Conservation (phyloP, 2,113 vertebrate species). For the Pterocles gutturalis region DNA sequence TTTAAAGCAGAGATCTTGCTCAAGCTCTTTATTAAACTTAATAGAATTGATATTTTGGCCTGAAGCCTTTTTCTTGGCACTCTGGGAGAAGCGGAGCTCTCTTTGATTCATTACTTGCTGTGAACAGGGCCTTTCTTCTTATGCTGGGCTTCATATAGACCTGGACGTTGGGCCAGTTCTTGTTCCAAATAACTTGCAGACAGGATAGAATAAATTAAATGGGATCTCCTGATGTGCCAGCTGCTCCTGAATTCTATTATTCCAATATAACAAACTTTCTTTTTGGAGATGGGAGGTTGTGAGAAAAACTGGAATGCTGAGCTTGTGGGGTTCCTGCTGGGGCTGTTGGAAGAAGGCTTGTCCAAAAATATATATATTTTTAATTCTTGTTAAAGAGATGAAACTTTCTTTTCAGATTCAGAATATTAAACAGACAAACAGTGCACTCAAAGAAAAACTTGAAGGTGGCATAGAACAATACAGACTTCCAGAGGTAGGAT, state of each 20-base stretch:
- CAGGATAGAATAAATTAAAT: neutral
- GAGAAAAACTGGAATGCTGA: neutral
- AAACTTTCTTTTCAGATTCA: conserved; percentile 85
- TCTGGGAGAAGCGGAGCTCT: neutral
- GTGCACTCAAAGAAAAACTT: conserved; percentile 90
- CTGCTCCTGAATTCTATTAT: neutral
- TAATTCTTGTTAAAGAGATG: neutral
- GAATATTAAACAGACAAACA: conserved; percentile 95
- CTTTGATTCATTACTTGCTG: conserved; percentile 38
- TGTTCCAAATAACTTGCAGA: neutral
- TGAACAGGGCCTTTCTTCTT: neutral
- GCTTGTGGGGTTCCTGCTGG: neutral
- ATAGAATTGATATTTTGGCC: conserved; percentile 55
- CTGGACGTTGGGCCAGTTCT: neutral
- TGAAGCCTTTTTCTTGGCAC: conserved; percentile 16
- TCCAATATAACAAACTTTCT: neutral
- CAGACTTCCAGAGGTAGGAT: conserved; percentile 88
- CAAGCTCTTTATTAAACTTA: conserved; percentile 23
- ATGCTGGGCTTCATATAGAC: neutral
- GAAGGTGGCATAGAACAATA: conserved; percentile 89
- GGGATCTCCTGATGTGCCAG: neutral
- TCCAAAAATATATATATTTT: neutral
- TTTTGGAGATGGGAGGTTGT: neutral
- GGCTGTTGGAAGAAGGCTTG: neutral
- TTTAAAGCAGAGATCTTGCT: conserved; percentile 7